phyloP scores from a whole-genome alignment of 2,888 invertebrate genomes.

The Cheilosia vernalis region DNA sequence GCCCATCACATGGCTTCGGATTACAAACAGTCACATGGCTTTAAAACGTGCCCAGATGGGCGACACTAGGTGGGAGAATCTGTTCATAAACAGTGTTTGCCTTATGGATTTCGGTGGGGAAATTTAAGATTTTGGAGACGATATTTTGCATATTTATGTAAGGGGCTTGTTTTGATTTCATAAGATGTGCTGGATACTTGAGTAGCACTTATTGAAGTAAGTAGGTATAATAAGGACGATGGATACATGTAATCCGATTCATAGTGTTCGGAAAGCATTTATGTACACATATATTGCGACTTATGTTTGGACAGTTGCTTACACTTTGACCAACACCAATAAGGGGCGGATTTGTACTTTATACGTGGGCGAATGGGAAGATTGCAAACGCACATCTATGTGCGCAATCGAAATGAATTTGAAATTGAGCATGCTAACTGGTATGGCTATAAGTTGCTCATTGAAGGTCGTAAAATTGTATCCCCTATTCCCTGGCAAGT shows the following conservation, averaged over 20 bases:
- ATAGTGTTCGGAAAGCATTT: conserved; percentile 16
- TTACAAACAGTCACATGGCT: conserved; percentile 34
- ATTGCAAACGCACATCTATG: too few species aligned
- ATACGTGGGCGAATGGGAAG: too few species aligned
- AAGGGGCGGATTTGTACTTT: too few species aligned
- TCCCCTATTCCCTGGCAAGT: too few species aligned
- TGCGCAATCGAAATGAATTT: too few species aligned
- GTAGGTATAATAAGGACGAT: conserved; percentile 26
- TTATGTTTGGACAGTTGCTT: too few species aligned
- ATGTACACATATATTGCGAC: neutral
- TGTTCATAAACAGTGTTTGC: conserved; percentile 41
- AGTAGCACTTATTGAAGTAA: conserved; percentile 19
- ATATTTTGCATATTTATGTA: conserved; percentile 39
- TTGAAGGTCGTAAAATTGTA: too few species aligned
- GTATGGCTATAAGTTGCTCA: too few species aligned
- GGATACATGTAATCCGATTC: conserved; percentile 27
- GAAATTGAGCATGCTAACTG: too few species aligned
- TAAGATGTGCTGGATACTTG: neutral
- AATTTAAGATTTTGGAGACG: conserved; percentile 24
- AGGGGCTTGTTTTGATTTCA: conserved; percentile 15
- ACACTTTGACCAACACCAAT: too few species aligned
- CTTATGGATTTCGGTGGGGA: conserved; percentile 22
- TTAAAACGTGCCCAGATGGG: conserved; percentile 14
- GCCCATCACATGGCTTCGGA: conserved; percentile 24
- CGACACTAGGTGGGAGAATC: neutral